phyloP scores from a whole-genome alignment of 2,888 invertebrate species.

The Deilephila elpenor region DNA sequence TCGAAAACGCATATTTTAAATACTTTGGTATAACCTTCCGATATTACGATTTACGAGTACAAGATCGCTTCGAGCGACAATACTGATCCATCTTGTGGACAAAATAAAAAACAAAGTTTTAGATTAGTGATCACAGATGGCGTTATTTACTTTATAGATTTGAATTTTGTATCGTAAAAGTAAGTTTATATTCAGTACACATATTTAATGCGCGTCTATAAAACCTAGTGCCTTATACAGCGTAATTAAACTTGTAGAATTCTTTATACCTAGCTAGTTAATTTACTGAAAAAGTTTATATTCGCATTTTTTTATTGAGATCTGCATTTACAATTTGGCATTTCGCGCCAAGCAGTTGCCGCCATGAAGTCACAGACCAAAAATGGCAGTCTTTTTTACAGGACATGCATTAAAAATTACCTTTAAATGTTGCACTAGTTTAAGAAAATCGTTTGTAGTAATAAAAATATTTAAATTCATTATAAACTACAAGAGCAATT shows the following conservation, averaged over 20 bases:
- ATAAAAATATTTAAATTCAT: too few species aligned
- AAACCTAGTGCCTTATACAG: conserved; percentile 14
- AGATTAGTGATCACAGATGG: conserved; percentile 6
- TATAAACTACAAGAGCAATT: too few species aligned
- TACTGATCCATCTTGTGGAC: neutral
- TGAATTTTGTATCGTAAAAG: neutral
- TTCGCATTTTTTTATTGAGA: neutral
- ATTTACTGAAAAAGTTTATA: neutral
- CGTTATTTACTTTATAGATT: neutral
- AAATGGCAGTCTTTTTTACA: too few species aligned
- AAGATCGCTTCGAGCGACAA: neutral
- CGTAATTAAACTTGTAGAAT: neutral
- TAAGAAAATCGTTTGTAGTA: too few species aligned
- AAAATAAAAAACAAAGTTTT: neutral
- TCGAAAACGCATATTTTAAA: too few species aligned
- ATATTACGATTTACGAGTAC: too few species aligned
- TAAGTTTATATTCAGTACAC: neutral
- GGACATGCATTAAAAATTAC: too few species aligned
- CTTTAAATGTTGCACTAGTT: too few species aligned
- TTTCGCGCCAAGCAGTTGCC: too few species aligned
- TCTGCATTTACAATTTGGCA: neutral
- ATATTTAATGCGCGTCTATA: neutral
- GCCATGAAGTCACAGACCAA: too few species aligned
- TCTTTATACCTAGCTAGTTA: neutral
- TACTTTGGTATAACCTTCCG: too few species aligned